phyloP scores from a whole-genome alignment of 2,888 invertebrate genomes.

The Spisula subtruncata region DNA sequence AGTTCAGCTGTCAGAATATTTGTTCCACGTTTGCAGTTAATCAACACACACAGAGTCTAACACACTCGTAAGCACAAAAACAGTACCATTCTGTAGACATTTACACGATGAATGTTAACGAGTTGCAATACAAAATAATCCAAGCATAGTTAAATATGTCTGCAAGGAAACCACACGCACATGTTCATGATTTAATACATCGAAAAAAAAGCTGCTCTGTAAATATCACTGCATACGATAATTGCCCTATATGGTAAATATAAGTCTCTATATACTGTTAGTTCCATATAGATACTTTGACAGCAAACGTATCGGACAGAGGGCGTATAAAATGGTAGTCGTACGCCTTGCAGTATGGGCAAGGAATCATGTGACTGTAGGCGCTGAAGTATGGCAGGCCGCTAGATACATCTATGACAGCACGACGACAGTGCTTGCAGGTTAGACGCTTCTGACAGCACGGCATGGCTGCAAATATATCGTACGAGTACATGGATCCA shows the following conservation, averaged over 20 bases:
- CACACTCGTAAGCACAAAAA: background rate
- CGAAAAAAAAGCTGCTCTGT: slow-evolving; percentile 44
- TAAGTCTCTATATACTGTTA: slow-evolving; percentile 55
- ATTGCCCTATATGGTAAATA: slow-evolving; percentile 46
- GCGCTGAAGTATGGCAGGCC: slow-evolving; percentile 97
- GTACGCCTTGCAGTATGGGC: slow-evolving; percentile 95
- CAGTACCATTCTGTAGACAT: background rate
- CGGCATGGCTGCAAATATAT: slow-evolving; percentile 98
- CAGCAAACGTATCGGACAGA: slow-evolving; percentile 88
- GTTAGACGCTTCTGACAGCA: slow-evolving; percentile 97
- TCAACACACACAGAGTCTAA: slow-evolving; percentile 9
- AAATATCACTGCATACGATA: slow-evolving; percentile 49
- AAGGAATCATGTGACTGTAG: slow-evolving; percentile 94
- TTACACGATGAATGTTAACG: background rate
- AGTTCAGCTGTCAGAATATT: background rate
- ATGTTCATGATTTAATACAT: background rate
- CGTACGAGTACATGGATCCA: slow-evolving; percentile 99
- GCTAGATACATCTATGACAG: slow-evolving; percentile 94
- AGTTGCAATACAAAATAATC: background rate
- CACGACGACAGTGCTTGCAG: slow-evolving; percentile 97
- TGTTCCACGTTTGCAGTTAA: background rate
- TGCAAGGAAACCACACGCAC: background rate
- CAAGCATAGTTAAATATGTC: slow-evolving; percentile 12
- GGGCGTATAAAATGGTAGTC: slow-evolving; percentile 99
- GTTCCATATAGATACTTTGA: slow-evolving; percentile 83